Base-by-base conservation (phyloP, 2,113 vertebrate genomes). In the Synodontis membranacea region DNA sequence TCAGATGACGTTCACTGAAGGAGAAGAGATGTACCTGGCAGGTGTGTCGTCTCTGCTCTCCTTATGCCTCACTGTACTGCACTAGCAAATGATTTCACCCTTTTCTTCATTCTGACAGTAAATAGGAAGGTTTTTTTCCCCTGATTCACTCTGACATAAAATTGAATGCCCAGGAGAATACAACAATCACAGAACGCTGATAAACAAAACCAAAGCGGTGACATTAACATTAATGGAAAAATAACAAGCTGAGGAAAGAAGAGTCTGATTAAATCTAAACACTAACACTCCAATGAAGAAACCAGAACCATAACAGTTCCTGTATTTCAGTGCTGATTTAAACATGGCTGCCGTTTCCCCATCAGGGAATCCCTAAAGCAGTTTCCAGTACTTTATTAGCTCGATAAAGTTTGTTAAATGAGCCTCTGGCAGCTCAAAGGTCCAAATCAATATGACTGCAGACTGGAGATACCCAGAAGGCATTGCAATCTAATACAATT, bases 11-110 rank as follows among this genome's bases (percentile, higher is more conserved):
- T 99, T 99, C 93, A 93, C 95, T 0, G 97, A 99, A 91, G 98
- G 98, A 75, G 96, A 98, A 88, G 98, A 99, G 93, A 99, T 99
- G 98, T 99, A 98, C 89, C 96, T 99, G 60, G 97, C 97, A 95
- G 97, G 97, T 98, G 93, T 90, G 93, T 75, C 5, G 15, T 28
- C 62, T 37, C 23, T 14, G 21, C 34, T 0, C 17, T 80, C 31
- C 34, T 23, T 12, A 52, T 39, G 17, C 2, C n/a, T 37, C 52
- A 58, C n/a, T 34, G 34, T 54, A 50, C 46, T 37, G 4, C 28
- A 78, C 46, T 11, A 50, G 10, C 23, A 5, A n/a, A 78, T 50
- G 5, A 34, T 64, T 64, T 70, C 15, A 68, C 14, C 15, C 3
- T 37, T 66, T 6, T 31, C 14, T 64, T 64, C 34, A 5, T 4